These are phyloP conservation scores for Nyctalus aviator DNA, from an alignment of 2,797 vertebrate genomes.

Conservation along the genomic window DNA sequence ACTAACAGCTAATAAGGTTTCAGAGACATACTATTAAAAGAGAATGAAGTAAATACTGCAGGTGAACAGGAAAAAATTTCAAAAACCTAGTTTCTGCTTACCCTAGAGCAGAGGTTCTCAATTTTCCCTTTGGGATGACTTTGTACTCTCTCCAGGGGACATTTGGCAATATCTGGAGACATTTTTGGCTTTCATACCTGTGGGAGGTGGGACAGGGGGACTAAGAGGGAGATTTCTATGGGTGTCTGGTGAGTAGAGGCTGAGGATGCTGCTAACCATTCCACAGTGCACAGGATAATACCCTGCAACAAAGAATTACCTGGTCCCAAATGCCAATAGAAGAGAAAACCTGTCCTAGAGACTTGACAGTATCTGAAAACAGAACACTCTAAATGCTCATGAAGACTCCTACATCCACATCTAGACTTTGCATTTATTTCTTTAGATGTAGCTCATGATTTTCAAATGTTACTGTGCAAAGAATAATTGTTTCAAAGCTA, in stretches of 20 bases:
- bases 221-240: neutral
- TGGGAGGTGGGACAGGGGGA: too few species aligned
- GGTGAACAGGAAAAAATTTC: neutral
- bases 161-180: neutral
- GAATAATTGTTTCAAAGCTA: neutral
- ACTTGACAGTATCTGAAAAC: neutral
- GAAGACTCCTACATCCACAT: neutral
- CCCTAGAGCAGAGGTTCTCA: neutral
- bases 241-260: neutral
- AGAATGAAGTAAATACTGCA: neutral
- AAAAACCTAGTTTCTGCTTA: conserved; percentile 1
- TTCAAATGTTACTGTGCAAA: neutral
- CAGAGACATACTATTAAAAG: neutral
- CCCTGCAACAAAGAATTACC: neutral
- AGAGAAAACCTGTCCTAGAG: neutral
- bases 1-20: neutral
- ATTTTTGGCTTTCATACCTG: neutral
- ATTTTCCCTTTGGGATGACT: neutral
- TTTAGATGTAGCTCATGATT: neutral
- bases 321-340: neutral
- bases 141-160: neutral
- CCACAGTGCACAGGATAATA: neutral
- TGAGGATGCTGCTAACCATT: neutral
- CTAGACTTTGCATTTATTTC: neutral
- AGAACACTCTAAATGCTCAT: neutral